phyloP scores from a whole-genome alignment of 2,888 invertebrate genomes.

The Stenoptilia bipunctidactyla region DNA sequence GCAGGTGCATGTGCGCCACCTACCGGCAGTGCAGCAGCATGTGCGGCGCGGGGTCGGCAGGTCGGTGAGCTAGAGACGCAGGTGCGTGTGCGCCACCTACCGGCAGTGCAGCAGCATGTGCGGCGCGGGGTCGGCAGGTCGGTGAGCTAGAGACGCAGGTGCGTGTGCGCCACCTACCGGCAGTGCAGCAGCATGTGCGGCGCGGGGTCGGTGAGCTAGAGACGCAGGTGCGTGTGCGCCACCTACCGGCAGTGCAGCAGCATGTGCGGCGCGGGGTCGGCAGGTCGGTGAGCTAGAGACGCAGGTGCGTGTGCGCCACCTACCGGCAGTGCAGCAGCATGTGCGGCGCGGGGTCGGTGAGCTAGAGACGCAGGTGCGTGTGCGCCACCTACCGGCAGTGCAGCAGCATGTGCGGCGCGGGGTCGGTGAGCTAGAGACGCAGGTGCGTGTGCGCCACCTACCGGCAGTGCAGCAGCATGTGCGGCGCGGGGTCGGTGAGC shows the following conservation, averaged over 20 bases:
- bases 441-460: conserved; percentile 50
- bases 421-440: conserved; percentile 88
- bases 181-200: conserved; percentile 12
- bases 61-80: too few relatives aligned
- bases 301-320: conserved; percentile 62
- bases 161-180: conserved; percentile 17
- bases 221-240: too few relatives aligned
- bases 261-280: conserved; percentile 78
- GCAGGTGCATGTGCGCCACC: conserved; percentile 62
- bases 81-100: too few relatives aligned
- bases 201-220: not conserved
- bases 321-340: conserved; percentile 18
- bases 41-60: not conserved
- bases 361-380: too few relatives aligned
- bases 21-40: conserved; percentile 18
- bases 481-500: not conserved
- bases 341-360: not conserved
- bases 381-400: too few relatives aligned
- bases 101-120: too few relatives aligned
- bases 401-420: too few relatives aligned
- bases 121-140: conserved; percentile 87
- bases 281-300: conserved; percentile 89
- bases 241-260: too few relatives aligned
- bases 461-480: conserved; percentile 17
- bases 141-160: conserved; percentile 88